Percentiles rank a stretch among this genome's conserved stretches.
Conservation (phyloP, 2,888 invertebrate species). For the Aporophyla lueneburgensis region DNA sequence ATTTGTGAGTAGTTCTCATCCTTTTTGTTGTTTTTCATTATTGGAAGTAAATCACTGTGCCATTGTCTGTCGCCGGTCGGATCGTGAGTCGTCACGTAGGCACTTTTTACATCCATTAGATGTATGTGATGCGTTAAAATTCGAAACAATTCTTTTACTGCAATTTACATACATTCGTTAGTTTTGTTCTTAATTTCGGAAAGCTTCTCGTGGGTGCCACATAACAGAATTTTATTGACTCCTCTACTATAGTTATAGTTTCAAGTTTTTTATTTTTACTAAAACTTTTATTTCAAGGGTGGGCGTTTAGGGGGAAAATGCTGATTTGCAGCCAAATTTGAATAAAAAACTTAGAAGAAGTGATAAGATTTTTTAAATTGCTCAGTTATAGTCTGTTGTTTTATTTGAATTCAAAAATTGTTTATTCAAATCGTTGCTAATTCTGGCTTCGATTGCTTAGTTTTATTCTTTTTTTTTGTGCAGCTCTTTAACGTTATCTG, state of each 20-base stretch:
- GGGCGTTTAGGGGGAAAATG: too few species aligned
- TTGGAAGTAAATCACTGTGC: conserved; percentile 37
- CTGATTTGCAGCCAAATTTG: too few species aligned
- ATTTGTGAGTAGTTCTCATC: conserved; percentile 38
- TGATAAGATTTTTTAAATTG: neutral
- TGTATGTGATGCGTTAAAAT: conserved; percentile 47
- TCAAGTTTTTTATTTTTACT: conserved; percentile 7
- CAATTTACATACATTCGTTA: conserved; percentile 30
- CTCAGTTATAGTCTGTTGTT: conserved; percentile 9
- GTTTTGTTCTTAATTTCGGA: neutral
- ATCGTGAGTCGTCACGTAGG: conserved; percentile 50
- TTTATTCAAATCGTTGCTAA: conserved; percentile 25
- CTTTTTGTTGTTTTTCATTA: conserved; percentile 39
- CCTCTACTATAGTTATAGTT: too few species aligned
- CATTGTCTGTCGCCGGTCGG: conserved; percentile 43
- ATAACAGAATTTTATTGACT: neutral
- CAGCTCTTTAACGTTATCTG: neutral
- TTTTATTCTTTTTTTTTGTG: conserved; percentile 14
- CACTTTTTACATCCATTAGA: conserved; percentile 44
- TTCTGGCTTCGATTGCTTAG: conserved; percentile 3
- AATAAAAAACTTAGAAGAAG: too few species aligned
- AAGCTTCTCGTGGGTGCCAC: neutral
- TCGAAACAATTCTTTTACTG: conserved; percentile 31
- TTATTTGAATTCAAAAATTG: conserved; percentile 19
- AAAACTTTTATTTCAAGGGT: neutral